Conservation (phyloP, 1,140 invertebrate genomes). For the Latrodectus geometricus region DNA sequence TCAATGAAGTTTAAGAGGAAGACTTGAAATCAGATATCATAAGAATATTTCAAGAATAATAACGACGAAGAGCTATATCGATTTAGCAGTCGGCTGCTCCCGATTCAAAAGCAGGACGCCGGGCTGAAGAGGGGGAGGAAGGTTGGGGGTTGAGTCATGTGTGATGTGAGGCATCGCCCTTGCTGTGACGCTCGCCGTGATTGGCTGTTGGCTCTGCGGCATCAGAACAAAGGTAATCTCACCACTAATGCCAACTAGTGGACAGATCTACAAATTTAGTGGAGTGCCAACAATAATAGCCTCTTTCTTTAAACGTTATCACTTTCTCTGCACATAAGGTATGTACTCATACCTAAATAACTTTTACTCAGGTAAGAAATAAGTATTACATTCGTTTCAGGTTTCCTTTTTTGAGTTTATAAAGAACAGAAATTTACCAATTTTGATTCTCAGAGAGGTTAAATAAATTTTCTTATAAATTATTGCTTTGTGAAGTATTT, state of each 20-base stretch:
- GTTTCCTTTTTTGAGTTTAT: too few species aligned
- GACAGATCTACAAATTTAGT: constrained; percentile 58
- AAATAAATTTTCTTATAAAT: too few species aligned
- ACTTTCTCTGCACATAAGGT: too few species aligned
- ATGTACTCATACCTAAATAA: too few species aligned
- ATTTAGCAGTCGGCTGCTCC: constrained; percentile 46
- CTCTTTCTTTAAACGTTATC: not conserved
- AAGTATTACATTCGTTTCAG: too few species aligned
- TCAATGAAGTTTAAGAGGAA: not conserved
- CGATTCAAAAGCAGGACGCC: constrained; percentile 38
- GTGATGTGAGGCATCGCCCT: constrained; percentile 56
- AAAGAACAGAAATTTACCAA: too few species aligned
- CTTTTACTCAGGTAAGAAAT: too few species aligned
- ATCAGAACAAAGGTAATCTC: constrained; percentile 60
- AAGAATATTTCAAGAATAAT: constrained; percentile 45
- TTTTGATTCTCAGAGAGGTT: too few species aligned
- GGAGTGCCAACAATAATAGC: not conserved
- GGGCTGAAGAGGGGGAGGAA: constrained; percentile 27
- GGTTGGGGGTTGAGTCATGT: constrained; percentile 50
- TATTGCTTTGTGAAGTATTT: too few species aligned
- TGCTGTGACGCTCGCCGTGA: constrained; percentile 58
- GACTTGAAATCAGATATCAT: constrained; percentile 15
- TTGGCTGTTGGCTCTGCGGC: constrained; percentile 61
- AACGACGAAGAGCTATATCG: constrained; percentile 49
- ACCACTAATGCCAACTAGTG: constrained; percentile 59